Evolutionary conservation across 2,888 invertebrate species (phyloP), one percentile per base, ranked within the genome.

Genomic region (Lasioglossum marginatum): DNA sequence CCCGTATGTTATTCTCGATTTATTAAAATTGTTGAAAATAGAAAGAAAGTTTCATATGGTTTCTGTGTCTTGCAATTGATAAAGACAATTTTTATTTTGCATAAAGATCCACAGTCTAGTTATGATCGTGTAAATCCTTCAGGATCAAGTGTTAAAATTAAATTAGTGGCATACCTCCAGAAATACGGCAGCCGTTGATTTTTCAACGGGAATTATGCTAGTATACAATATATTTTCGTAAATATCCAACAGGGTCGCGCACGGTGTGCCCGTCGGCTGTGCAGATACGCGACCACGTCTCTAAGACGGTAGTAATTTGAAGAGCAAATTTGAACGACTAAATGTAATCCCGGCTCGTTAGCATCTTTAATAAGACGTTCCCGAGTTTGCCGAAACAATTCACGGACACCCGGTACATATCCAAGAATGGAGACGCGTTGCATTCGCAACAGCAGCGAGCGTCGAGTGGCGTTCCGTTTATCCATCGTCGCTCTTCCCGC

Each of bases 401-500:
- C 70, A 70, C 73, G 27, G 19, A 43, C 48, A 73, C 73, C 45
- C 73, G 45, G 45, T 48, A 48, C 31, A 0, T 70, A 70, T 70
- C 40, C 71, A 66, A 81, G 52, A 57, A 74, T 34, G 74, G 40
- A 81, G 77, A 27, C 79, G 75, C 45, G 79, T 45, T 63, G 78
- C 76, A 31, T 76, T 79, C 43, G 78, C 63, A 27, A 57, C 81
- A 48, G 66, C 37, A 74, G 70, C 79, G 34, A n/a, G 70, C 73
- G 82, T 82, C 81, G 83, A 86, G 86, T 83, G 72, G 73, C 80
- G 74, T 77, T 77, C 68, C 83, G 79, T 86, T 89, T 89, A 89
- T 89, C 82, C 81, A 68, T 79, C 71, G 77, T 85, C 74, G 87
- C 81, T 83, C 83, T 84, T 86, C 83, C 85, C 82, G 86, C 87